Base-by-base conservation (phyloP, 2,113 vertebrate species). In the Thomomys bottae region DNA sequence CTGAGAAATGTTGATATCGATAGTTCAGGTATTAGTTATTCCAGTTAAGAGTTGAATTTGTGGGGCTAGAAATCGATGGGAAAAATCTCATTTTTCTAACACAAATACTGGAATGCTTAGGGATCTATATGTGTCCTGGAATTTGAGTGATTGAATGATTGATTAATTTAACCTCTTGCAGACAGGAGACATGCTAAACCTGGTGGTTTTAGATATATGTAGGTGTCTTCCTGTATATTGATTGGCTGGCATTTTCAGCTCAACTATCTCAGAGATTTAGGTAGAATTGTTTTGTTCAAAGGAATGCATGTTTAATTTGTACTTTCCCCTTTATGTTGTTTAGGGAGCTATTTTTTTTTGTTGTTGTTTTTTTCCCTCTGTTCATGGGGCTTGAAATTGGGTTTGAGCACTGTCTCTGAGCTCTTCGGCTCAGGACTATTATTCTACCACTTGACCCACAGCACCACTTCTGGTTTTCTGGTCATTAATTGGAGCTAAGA, bases 201-300 rank as follows among this genome's bases (percentile, higher is more conserved):
- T 54, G 23, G 26, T 34, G 49, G 64, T 38, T 79, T 42, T 59
- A 34, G 6, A 36, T 67, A 3, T 87, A 4, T 66, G 28, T 42
- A 68, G 59, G 20, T 86, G 45, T 88, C 61, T 88, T 84, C 15
- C 38, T 84, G 12, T 8, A 5, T 34, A 24, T 14, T 73, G 38
- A 7, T 5, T 87, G 71, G 40, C 20, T 45, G 54, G 68, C 26
- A 82, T 7, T 75, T 75, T 32, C 61, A 67, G 40, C 73, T 95
- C 79, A 93, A 11, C n/a, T 34, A n/a, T 76, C 66, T 94, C 28
- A 73, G 76, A 92, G 87, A 93, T 84, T 89, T 34, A 93, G 61
- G 57, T 86, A 67, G 90, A 84, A 66, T 71, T 89, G 78, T 92
- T 8, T 49, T 85, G 64, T 40, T 64, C 30, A 83, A 66, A 63